Conservation (phyloP, 2,888 invertebrate species). For the Antitype chi region DNA sequence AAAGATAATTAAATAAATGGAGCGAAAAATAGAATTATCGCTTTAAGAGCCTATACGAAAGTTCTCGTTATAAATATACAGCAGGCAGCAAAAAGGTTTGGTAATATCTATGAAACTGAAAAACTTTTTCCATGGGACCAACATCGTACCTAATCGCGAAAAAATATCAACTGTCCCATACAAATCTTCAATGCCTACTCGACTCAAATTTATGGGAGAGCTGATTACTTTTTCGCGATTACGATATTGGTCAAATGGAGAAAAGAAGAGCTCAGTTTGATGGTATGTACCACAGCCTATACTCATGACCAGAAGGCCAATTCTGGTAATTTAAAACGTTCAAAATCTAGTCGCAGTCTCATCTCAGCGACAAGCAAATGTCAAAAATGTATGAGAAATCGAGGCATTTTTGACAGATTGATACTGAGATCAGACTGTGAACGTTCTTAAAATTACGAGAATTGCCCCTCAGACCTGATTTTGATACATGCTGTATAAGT, state of each 20-base stretch:
- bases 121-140: too few species aligned
- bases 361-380: too few species aligned
- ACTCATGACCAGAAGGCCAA: too few species aligned
- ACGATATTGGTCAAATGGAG: not conserved
- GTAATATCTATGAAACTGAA: not conserved
- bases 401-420: too few species aligned
- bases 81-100: not conserved
- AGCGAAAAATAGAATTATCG: constrained; percentile 24
- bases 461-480: too few species aligned
- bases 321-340: too few species aligned
- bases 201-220: not conserved
- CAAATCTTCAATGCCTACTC: not conserved
- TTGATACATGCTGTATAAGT: not conserved
- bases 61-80: not conserved
- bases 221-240: not conserved
- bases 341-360: too few species aligned
- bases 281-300: not conserved
- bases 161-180: not conserved
- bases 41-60: not conserved
- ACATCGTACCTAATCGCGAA: not conserved
- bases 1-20: constrained; percentile 11
- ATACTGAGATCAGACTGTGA: too few species aligned
- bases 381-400: too few species aligned
- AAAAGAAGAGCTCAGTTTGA: not conserved
- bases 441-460: too few species aligned